phyloP scores from a whole-genome alignment of 2,888 invertebrate genomes.

The Sarcophaga carnaria region DNA sequence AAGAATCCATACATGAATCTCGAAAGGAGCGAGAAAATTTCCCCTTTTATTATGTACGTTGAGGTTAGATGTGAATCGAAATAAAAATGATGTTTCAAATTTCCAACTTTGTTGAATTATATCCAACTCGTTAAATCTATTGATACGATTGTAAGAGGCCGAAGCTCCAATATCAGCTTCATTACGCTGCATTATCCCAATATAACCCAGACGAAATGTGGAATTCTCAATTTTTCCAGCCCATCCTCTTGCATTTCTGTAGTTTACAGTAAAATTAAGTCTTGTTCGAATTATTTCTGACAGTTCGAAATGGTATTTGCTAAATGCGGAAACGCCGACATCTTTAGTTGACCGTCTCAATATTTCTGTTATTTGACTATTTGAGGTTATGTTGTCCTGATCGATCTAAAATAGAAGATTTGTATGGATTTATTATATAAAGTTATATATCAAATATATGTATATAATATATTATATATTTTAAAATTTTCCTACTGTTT shows the following conservation, averaged over 20 bases:
- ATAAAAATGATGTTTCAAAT: conserved; percentile 78
- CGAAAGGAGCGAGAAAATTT: conserved; percentile 79
- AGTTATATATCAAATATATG: too few relatives aligned
- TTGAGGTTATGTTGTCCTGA: conserved; percentile 75
- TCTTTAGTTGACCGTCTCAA: conserved; percentile 73
- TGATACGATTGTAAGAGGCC: conserved; percentile 78
- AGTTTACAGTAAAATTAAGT: conserved; percentile 78
- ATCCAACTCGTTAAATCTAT: conserved; percentile 79
- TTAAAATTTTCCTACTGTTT: too few relatives aligned
- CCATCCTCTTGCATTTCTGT: conserved; percentile 80
- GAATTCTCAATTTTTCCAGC: conserved; percentile 77
- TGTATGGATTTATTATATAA: too few relatives aligned
- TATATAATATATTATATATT: too few relatives aligned
- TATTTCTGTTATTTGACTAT: conserved; percentile 74
- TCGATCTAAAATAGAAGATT: conserved; percentile 75
- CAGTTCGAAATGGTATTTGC: conserved; percentile 78
- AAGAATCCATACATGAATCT: conserved; percentile 76
- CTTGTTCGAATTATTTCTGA: conserved; percentile 74
- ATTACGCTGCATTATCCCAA: conserved; percentile 78
- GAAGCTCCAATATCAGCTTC: conserved; percentile 80
- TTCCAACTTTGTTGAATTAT: conserved; percentile 80
- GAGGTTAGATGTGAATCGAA: conserved; percentile 78
- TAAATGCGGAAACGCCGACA: conserved; percentile 77
- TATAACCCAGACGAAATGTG: conserved; percentile 77
- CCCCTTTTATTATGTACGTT: conserved; percentile 75